Evolutionary conservation across 2,113 vertebrate genomes (phyloP).

Genomic region (Arothron firmamentum): DNA sequence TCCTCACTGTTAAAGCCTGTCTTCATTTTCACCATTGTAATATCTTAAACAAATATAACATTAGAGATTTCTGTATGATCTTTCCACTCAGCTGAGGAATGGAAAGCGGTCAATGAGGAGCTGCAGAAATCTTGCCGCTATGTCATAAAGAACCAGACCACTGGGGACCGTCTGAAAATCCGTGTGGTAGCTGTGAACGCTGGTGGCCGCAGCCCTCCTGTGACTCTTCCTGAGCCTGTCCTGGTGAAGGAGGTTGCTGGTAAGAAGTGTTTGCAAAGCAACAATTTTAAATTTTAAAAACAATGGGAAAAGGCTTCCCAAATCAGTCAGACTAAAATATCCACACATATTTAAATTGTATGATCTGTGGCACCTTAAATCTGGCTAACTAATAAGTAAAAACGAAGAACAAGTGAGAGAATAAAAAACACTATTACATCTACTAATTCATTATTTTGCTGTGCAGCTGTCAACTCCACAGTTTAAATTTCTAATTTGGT

Average conservation of each 20-base stretch:
- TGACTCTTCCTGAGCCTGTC: conserved; percentile 76
- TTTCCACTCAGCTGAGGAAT: conserved; percentile 77
- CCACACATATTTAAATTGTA: too few species aligned
- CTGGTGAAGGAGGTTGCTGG: conserved; percentile 84
- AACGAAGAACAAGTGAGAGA: too few species aligned
- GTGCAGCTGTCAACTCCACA: too few species aligned
- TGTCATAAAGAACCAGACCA: conserved; percentile 76
- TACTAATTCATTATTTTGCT: too few species aligned
- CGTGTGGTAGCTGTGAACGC: conserved; percentile 81
- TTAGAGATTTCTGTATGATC: neutral
- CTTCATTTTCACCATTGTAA: neutral
- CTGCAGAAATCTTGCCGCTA: conserved; percentile 84
- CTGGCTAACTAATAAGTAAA: too few species aligned
- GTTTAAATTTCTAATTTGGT: neutral
- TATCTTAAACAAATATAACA: neutral
- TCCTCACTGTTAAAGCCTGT: neutral
- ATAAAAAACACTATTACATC: too few species aligned
- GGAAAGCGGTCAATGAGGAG: conserved; percentile 81
- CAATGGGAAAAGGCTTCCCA: too few species aligned
- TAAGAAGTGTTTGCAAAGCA: conserved; percentile 54
- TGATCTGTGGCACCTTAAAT: too few species aligned
- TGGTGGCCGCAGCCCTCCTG: conserved; percentile 73
- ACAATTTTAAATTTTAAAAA: too few species aligned
- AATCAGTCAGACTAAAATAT: too few species aligned
- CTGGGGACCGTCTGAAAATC: conserved; percentile 82